A percentile compares a stretch with the other conserved stretches of the same genome.
Evolutionary conservation across 2,113 vertebrate species (phyloP).

Genomic region (Cavia porcellus): DNA sequence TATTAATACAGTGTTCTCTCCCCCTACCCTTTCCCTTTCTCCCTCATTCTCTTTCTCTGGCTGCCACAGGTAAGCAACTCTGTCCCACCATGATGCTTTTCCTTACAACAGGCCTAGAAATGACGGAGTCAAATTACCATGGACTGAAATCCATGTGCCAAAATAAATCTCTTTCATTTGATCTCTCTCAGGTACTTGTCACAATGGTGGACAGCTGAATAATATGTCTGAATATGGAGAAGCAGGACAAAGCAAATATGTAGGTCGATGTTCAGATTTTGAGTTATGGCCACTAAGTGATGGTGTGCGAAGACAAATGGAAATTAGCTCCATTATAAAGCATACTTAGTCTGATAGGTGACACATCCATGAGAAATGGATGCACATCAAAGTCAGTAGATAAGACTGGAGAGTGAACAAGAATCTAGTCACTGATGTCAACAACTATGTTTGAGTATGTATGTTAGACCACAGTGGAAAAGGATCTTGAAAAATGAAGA

Average conservation of each 20-base stretch:
- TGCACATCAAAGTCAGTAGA: not conserved
- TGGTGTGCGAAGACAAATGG: not conserved
- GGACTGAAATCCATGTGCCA: not conserved
- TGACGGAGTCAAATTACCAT: not conserved
- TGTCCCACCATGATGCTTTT: not conserved
- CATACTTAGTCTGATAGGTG: not conserved
- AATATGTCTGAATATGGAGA: not conserved
- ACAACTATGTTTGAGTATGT: not conserved
- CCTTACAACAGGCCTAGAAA: not conserved
- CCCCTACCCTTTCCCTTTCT: not conserved
- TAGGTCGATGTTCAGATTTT: not conserved
- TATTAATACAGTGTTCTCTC: not conserved
- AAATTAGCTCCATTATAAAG: not conserved
- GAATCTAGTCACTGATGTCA: not conserved
- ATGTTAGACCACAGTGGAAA: not conserved
- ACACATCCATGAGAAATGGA: not conserved
- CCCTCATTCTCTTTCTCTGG: not conserved
- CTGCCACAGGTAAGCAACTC: not conserved
- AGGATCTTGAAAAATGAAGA: not conserved
- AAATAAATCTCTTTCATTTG: not conserved
- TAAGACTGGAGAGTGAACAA: not conserved
- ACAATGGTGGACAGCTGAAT: not conserved
- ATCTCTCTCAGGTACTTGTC: not conserved
- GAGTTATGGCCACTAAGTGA: not conserved
- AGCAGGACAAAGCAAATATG: not conserved